phyloP scores from a whole-genome alignment of 2,113 vertebrate genomes.

The Thermophis baileyi region DNA sequence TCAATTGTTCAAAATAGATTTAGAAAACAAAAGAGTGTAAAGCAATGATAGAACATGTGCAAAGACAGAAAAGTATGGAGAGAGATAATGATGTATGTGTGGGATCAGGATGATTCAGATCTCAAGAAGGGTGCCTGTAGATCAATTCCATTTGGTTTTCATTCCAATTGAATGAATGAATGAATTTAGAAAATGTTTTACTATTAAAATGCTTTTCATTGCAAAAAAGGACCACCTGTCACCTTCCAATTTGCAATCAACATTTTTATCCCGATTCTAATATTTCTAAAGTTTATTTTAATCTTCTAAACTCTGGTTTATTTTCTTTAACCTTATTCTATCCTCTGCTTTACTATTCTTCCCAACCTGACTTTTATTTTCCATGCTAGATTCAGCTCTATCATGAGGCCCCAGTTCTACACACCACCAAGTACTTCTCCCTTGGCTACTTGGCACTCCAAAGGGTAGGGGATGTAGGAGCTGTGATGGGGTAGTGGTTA shows the following conservation, averaged over 20 bases:
- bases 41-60: not conserved
- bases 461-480: not conserved
- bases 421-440: not conserved
- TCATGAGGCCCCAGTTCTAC: not conserved
- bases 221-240: not conserved
- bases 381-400: not conserved
- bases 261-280: not conserved
- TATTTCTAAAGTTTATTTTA: not conserved
- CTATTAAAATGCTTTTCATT: not conserved
- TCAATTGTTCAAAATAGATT: not conserved
- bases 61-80: not conserved
- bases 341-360: not conserved
- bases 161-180: not conserved
- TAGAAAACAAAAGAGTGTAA: not conserved
- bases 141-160: not conserved
- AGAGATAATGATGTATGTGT: not conserved
- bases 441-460: not conserved
- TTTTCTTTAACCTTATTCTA: not conserved
- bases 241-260: not conserved
- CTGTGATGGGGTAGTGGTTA: not conserved
- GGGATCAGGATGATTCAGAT: not conserved
- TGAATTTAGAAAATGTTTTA: not conserved
- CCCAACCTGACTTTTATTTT: not conserved
- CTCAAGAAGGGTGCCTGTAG: not conserved
- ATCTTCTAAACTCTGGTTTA: not conserved